Evolutionary conservation across 2,888 invertebrate genomes (phyloP), one percentile per base, ranked within the genome.

Genomic region (Steinernema carpocapsae): DNA sequence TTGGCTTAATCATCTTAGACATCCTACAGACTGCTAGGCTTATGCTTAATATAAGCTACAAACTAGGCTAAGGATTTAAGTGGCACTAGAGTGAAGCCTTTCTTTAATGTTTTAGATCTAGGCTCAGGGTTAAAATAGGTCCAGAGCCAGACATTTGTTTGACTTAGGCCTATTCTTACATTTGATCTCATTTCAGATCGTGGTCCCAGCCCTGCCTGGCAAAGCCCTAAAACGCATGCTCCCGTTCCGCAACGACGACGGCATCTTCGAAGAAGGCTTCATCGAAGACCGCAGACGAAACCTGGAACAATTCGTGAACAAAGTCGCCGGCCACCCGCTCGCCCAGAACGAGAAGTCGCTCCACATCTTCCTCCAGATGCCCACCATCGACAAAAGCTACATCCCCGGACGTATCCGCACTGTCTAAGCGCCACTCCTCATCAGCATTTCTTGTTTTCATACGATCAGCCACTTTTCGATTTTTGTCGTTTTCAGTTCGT

Each of bases 361-460:
- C 87, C 99, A 99, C 90, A 97, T 99, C 94, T 99, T 99, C 91
- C 92, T 99, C 80, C 97, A 97, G 89, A 97, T 97, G 87, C 93
- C 93, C 71, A 92, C 93, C 87, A 97, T 99, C 89, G 97, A 99
- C 90, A 96, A 95, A 91, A 97, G 95, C 91, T 99, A 99, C 90
- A 95, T 97, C 83, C 99, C 99, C 85, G 99, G 99, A 86, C 97
- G 99, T 91, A 97, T 99, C 89, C 92, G 96, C 88, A 95, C 94
- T 46, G 75, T 78, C 24, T 80, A 72, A 79, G 29, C 37, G 10
- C 37, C 37, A 37, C 3, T 10, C 37, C 37, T 37, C 37, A 37
- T 37, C 37, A n/a, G 17, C 48, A n/a, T 48, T 48, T 48, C 17
- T 48, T 48, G 48, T 2, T 48, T 14, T 48, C 17, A 48, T 48